Evolutionary conservation across 1,140 invertebrate species (phyloP), one percentile per base, ranked within the genome.

Genomic region (Drosophila pectinifera): DNA sequence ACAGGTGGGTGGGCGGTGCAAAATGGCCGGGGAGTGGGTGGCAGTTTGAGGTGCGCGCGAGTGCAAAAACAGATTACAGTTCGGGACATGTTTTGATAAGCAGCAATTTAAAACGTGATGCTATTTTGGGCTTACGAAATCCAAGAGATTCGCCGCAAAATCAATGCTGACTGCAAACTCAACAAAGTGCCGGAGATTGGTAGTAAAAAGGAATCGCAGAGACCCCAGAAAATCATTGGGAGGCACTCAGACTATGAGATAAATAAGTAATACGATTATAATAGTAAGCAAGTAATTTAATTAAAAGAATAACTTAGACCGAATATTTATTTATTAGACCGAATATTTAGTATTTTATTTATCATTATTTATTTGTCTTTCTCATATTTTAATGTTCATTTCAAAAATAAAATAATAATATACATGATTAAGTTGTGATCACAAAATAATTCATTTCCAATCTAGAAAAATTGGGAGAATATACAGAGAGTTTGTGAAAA

Each of bases 91-190:
- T 89, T 89, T 89, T 89, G 84, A 89, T 89, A 89, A 89, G 84
- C 84, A 89, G 85, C 84, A 89, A 89, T 89, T 89, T 89, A 89
- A 89, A 89, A 89, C 84, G 84, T 89, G 84, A 90, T 89, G 85
- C 85, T 90, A 89, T 89, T 89, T 88, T 90, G 88, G 84, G 77
- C 79, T 84, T 72, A 84, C 65, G 48, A 53, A 16, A 48, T 36
- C 24, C 20, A 14, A 28, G 45, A 51, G 38, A 65, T 53, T 64
- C 45, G 26, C 64, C 61, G 28, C 64, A 67, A 65, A 65, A 65
- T 68, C 64, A 68, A 68, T 68, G 45, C 65, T 26, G 36, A 65
- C 36, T 34, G 36, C 28, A 31, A 42, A 34, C 34, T 13, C 58
- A 62, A 45, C 57, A 67, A 46, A 49, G 11, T 24, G 22, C 3